Evolutionary conservation across 2,888 invertebrate genomes (phyloP).

Genomic region (Eupithecia vulgata): DNA sequence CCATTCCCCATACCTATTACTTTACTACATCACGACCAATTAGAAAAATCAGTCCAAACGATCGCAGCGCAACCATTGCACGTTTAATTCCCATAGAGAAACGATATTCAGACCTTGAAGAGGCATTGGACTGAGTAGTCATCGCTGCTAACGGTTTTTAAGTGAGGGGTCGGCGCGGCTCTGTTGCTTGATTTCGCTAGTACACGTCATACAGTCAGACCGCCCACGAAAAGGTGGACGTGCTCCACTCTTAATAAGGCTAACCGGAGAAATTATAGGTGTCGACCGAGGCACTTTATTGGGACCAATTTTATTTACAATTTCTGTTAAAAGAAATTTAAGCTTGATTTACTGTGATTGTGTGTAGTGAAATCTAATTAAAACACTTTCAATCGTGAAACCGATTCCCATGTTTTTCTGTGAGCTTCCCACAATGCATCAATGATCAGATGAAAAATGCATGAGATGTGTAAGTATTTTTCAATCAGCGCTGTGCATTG

Average conservation of each 20-base stretch:
- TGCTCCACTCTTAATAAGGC: conserved; percentile 62
- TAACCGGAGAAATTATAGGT: conserved; percentile 60
- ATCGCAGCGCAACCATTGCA: conserved; percentile 56
- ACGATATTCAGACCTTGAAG: conserved; percentile 42
- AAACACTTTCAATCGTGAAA: conserved; percentile 63
- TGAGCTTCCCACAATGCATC: conserved; percentile 53
- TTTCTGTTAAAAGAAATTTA: conserved; percentile 35
- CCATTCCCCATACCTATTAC: conserved; percentile 59
- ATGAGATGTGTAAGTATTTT: conserved; percentile 77
- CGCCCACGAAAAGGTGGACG: conserved; percentile 77
- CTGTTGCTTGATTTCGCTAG: conserved; percentile 68
- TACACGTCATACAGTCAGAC: conserved; percentile 78
- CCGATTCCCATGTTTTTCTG: conserved; percentile 57
- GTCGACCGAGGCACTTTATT: conserved; percentile 59
- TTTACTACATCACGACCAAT: conserved; percentile 50
- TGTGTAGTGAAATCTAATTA: conserved; percentile 50
- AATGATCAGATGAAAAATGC: conserved; percentile 59
- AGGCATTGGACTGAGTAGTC: conserved; percentile 64
- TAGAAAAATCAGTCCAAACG: conserved; percentile 32
- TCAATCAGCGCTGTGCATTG: conserved; percentile 35
- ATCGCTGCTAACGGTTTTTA: conserved; percentile 49
- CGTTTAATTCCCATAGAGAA: conserved; percentile 29
- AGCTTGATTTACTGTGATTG: conserved; percentile 38
- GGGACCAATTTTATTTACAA: conserved; percentile 48
- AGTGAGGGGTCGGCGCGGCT: conserved; percentile 55